Percentiles rank a stretch among this genome's conserved stretches.
These are phyloP conservation scores for Eudemis profundana DNA, from an alignment of 2,888 invertebrate genomes.

Conservation along the genomic window DNA sequence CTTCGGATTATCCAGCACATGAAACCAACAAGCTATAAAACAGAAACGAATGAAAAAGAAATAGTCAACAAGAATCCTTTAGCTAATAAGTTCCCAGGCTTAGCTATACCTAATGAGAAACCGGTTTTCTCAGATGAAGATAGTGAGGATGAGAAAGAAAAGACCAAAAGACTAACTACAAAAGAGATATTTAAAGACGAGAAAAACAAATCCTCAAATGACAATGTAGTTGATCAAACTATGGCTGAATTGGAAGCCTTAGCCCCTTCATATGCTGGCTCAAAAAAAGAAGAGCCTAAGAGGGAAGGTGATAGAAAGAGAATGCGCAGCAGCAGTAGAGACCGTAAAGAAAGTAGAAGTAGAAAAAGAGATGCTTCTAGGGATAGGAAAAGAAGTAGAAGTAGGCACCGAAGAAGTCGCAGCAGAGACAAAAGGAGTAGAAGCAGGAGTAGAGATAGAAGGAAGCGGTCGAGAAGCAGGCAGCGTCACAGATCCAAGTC, in stretches of 20 bases:
- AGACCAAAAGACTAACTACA: constrained; percentile 66
- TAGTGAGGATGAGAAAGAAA: constrained; percentile 65
- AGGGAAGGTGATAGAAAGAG: constrained; percentile 58
- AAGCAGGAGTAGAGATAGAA: constrained; percentile 57
- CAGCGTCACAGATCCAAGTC: constrained; percentile 63
- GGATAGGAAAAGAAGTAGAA: constrained; percentile 56
- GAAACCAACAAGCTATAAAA: constrained; percentile 86
- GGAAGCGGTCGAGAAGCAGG: constrained; percentile 61
- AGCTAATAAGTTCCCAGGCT: constrained; percentile 90
- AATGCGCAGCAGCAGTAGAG: constrained; percentile 60
- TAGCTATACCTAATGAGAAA: constrained; percentile 92
- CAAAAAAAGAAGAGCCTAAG: constrained; percentile 52
- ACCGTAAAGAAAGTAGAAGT: constrained; percentile 57
- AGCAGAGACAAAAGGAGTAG: constrained; percentile 56
- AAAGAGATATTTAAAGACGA: constrained; percentile 78
- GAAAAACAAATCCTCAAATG: constrained; percentile 58
- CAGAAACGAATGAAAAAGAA: constrained; percentile 54
- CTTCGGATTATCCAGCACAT: constrained; percentile 98
- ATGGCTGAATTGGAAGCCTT: constrained; percentile 95
- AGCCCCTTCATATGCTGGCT: constrained; percentile 87
- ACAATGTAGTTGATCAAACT: constrained; percentile 89
- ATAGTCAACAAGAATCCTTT: constrained; percentile 81
- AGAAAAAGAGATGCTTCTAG: constrained; percentile 63
- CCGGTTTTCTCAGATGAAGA: constrained; percentile 75
- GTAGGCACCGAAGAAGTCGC: constrained; percentile 51